These are phyloP conservation scores for Sminthurinus aureus DNA, from an alignment of 2,888 invertebrate genomes.

Conservation along the genomic window DNA sequence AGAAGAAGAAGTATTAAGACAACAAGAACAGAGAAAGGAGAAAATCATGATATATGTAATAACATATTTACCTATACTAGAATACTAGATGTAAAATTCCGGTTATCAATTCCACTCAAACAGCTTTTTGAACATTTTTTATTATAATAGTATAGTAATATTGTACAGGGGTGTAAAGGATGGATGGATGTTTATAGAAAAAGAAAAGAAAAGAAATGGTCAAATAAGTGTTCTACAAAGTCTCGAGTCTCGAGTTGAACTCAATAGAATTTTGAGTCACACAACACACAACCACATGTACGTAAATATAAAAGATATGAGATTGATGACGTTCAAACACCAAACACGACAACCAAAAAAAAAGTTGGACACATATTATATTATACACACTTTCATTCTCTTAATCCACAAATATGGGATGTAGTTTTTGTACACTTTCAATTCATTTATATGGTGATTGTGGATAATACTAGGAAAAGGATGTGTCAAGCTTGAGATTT, in stretches of 20 bases:
- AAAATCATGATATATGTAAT: no score
- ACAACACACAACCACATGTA: no score
- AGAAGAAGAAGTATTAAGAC: no score
- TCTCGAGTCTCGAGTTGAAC: neutral
- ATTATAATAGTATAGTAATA: no score
- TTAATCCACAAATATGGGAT: neutral
- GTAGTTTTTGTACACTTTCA: neutral
- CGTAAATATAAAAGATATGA: no score
- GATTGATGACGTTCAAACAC: neutral
- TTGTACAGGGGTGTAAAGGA: neutral
- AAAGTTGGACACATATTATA: neutral
- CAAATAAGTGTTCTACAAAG: neutral
- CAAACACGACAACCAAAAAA: neutral
- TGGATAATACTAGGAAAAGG: neutral
- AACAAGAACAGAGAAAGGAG: no score
- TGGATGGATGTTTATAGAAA: neutral
- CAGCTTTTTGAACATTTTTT: no score
- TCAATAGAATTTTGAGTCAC: neutral
- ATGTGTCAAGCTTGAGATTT: no score
- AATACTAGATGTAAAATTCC: no score
- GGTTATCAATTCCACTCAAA: no score
- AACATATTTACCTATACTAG: no score
- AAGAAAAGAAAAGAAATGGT: neutral
- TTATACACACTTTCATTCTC: conserved; percentile 6
- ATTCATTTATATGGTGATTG: neutral